phyloP scores from a whole-genome alignment of 2,113 vertebrate genomes.

The Callionymus lyra region DNA sequence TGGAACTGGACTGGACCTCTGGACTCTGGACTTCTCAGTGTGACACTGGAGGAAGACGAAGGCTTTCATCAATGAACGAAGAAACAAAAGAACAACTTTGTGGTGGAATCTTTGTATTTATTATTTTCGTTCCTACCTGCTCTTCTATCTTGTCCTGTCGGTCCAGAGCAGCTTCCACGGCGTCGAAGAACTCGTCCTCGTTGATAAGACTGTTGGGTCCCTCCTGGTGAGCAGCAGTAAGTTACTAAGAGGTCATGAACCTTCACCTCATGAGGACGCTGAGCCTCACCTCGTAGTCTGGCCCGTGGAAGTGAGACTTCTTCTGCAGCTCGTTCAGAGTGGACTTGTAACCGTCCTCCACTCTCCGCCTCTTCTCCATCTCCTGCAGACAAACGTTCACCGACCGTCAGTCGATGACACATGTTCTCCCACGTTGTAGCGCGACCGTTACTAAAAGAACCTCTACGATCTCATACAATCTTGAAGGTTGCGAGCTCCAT shows the following conservation, averaged over 20 bases:
- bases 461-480: not conserved
- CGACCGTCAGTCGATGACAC: not conserved
- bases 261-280: too few relatives aligned
- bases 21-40: slow-evolving; percentile 81
- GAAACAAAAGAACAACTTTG: not conserved
- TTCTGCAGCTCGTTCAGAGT: slow-evolving; percentile 86
- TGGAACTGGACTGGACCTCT: slow-evolving; percentile 74
- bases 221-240: slow-evolving; percentile 64
- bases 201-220: slow-evolving; percentile 98
- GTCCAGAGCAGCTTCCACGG: slow-evolving; percentile 95
- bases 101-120: too few relatives aligned
- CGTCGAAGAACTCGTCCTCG: slow-evolving; percentile 97
- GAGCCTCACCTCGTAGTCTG: slow-evolving; percentile 85
- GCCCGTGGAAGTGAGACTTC: slow-evolving; percentile 92
- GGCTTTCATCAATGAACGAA: slow-evolving; percentile 3
- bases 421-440: too few relatives aligned
- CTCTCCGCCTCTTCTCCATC: slow-evolving; percentile 77
- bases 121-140: too few relatives aligned
- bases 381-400: slow-evolving; percentile 63
- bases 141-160: slow-evolving; percentile 97
- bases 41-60: slow-evolving; percentile 64
- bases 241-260: not conserved
- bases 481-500: not conserved
- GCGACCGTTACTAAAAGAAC: too few relatives aligned
- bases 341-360: slow-evolving; percentile 83